Percentiles rank a stretch among this genome's conserved stretches.
phyloP scores from a whole-genome alignment of 1,140 invertebrate species.

The Littorina saxatilis region DNA sequence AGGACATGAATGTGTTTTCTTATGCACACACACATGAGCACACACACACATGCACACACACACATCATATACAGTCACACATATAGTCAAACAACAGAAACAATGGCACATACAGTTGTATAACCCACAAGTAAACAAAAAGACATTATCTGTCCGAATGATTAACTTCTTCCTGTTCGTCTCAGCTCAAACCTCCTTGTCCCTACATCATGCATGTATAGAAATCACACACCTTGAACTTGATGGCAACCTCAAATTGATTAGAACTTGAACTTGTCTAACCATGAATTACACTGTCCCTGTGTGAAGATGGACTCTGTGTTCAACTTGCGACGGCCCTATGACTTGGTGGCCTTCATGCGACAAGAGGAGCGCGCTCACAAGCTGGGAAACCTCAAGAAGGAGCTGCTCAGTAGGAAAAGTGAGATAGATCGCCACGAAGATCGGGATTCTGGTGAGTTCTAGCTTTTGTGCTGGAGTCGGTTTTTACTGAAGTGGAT shows the following conservation, averaged over 20 bases:
- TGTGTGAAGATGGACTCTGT: conserved; percentile 82
- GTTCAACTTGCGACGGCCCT: conserved; percentile 85
- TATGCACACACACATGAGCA: too few species aligned
- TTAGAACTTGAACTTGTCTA: not conserved
- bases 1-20: too few species aligned
- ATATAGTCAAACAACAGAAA: not conserved
- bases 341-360: conserved; percentile 88
- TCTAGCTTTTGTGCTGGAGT: not conserved
- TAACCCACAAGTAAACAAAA: not conserved
- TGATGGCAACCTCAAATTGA: not conserved
- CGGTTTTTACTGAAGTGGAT: too few species aligned
- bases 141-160: not conserved
- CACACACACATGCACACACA: too few species aligned
- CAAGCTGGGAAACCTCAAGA: conserved; percentile 81
- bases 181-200: not conserved
- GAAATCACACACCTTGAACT: not conserved
- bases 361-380: conserved; percentile 86
- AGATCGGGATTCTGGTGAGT: conserved; percentile 77
- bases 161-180: not conserved
- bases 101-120: not conserved
- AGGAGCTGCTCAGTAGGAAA: conserved; percentile 82
- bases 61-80: not conserved
- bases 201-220: not conserved
- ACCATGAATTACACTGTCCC: too few species aligned
- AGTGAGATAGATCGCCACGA: conserved; percentile 82